These are phyloP conservation scores for Liasis olivaceus DNA, from an alignment of 2,797 vertebrate species.

Conservation along the genomic window DNA sequence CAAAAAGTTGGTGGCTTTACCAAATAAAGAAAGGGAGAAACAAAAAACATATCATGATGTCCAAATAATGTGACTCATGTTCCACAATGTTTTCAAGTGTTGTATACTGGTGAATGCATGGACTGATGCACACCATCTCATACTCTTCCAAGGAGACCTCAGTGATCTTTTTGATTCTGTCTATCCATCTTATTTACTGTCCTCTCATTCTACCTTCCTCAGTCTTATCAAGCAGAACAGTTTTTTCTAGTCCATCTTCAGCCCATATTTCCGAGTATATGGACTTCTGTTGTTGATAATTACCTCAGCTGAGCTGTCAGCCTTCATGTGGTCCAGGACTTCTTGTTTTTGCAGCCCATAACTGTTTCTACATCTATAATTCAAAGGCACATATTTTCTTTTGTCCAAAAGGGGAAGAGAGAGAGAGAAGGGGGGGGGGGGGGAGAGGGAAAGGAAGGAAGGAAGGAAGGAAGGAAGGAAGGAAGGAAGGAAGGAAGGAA, in stretches of 20 bases:
- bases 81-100: conserved; percentile 53
- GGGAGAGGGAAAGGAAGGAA: accelerated
- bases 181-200: not conserved
- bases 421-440: too few relatives aligned
- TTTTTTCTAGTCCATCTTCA: not conserved
- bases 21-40: conserved; percentile 33
- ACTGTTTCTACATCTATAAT: not conserved
- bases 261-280: not conserved
- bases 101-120: not conserved
- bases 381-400: not conserved
- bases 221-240: not conserved
- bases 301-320: not conserved
- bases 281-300: not conserved
- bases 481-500: too few relatives aligned
- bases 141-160: not conserved
- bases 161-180: not conserved
- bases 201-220: not conserved
- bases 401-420: not conserved
- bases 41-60: not conserved
- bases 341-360: not conserved
- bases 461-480: too few relatives aligned
- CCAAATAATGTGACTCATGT: conserved; percentile 52
- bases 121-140: not conserved
- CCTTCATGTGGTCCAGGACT: not conserved
- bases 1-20: conserved; percentile 55